Evolutionary conservation across 2,113 vertebrate species (phyloP).

Genomic region (Elephantulus edwardii): DNA sequence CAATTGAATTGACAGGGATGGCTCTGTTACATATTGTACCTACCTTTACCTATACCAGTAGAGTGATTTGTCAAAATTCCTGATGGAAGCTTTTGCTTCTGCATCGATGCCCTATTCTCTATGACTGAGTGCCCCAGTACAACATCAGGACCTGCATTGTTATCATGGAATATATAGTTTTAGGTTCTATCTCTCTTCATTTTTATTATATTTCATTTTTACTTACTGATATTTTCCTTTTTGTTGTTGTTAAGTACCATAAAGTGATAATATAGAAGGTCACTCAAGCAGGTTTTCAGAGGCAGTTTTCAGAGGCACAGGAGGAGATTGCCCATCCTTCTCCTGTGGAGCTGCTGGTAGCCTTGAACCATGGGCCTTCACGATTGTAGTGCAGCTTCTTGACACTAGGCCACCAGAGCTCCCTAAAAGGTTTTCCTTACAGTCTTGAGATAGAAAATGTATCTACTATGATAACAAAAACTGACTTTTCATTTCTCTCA

Average conservation of each 20-base stretch:
- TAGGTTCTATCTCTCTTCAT: neutral
- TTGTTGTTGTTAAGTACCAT: too few relatives aligned
- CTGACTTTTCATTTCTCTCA: neutral
- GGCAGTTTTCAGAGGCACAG: too few relatives aligned
- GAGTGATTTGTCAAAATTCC: neutral
- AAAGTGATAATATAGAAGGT: too few relatives aligned
- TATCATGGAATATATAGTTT: neutral
- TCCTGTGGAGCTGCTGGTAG: too few relatives aligned
- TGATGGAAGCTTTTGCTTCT: neutral
- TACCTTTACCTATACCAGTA: neutral
- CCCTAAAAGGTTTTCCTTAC: too few relatives aligned
- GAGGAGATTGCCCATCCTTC: too few relatives aligned
- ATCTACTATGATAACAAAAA: neutral
- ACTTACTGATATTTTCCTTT: neutral
- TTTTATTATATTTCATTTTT: neutral
- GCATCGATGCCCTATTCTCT: neutral
- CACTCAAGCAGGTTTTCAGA: too few relatives aligned
- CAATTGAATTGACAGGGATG: neutral
- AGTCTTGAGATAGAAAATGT: neutral
- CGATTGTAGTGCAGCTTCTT: too few relatives aligned
- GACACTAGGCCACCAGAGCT: too few relatives aligned
- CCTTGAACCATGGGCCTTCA: too few relatives aligned
- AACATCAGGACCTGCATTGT: rapidly evolving
- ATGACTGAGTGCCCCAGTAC: rapidly evolving
- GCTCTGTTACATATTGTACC: neutral